Evolutionary conservation across 1,140 invertebrate species (phyloP).

Genomic region (Saccostrea glomerata): DNA sequence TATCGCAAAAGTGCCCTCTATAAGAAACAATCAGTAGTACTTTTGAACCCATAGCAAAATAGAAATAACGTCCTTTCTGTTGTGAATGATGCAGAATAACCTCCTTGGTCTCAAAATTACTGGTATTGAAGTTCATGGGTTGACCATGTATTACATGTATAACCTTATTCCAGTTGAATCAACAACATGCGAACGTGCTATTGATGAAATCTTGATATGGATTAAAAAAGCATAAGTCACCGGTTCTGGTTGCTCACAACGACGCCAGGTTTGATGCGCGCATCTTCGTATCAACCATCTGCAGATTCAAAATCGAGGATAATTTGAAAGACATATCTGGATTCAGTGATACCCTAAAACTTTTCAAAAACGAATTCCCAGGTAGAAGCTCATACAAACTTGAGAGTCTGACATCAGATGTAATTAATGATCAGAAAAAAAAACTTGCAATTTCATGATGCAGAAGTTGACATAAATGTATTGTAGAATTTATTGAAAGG

Average conservation of each 20-base stretch:
- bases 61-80: too few species aligned
- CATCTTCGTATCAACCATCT: neutral
- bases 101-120: neutral
- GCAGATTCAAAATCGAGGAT: neutral
- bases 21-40: too few species aligned
- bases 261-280: neutral
- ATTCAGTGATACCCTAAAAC: too few species aligned
- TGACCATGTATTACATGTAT: neutral
- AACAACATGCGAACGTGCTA: neutral
- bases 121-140: neutral
- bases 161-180: neutral
- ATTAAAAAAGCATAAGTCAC: neutral
- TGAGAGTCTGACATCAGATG: neutral
- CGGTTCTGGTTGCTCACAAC: neutral
- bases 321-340: neutral
- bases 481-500: neutral
- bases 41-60: too few species aligned
- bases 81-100: too few species aligned
- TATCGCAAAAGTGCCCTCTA: too few species aligned
- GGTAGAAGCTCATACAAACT: neutral
- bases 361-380: neutral
- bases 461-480: neutral
- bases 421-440: neutral
- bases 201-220: too few species aligned
- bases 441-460: neutral